phyloP scores from a whole-genome alignment of 2,113 vertebrate genomes.

The Amphiprion percula region DNA sequence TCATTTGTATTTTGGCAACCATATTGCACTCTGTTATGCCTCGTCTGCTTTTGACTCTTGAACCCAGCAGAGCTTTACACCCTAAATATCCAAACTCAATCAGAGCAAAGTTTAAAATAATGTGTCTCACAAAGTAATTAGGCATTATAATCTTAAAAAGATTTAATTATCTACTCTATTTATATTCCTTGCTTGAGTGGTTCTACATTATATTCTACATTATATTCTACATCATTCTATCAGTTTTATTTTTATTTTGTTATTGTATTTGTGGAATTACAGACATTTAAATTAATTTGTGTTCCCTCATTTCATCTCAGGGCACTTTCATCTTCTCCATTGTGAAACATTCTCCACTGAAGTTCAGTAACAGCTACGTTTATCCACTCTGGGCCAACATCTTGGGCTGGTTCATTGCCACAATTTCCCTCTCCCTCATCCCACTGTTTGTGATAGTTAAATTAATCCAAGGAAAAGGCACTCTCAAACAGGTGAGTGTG shows the following conservation, averaged over 20 bases:
- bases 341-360: conserved; percentile 72
- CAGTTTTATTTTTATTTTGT: too few relatives aligned
- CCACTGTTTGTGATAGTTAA: conserved; percentile 70
- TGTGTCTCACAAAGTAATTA: too few relatives aligned
- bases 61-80: background rate
- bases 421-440: conserved; percentile 70
- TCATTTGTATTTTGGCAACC: background rate
- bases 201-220: too few relatives aligned
- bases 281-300: background rate
- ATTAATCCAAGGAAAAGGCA: conserved; percentile 63
- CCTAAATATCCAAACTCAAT: too few relatives aligned
- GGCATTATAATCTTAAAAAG: too few relatives aligned
- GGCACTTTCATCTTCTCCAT: conserved; percentile 79
- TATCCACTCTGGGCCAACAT: conserved; percentile 80
- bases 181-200: too few relatives aligned
- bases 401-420: conserved; percentile 77
- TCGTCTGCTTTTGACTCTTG: too few relatives aligned
- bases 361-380: conserved; percentile 72
- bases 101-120: too few relatives aligned
- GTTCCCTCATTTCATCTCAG: conserved; percentile 46
- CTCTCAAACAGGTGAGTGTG: conserved; percentile 65
- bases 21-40: background rate
- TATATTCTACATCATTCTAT: too few relatives aligned
- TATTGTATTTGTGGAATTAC: too few relatives aligned
- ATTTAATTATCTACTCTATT: too few relatives aligned